Evolutionary conservation across 1,140 invertebrate genomes (phyloP).

Genomic region (Spodoptera frugiperda): DNA sequence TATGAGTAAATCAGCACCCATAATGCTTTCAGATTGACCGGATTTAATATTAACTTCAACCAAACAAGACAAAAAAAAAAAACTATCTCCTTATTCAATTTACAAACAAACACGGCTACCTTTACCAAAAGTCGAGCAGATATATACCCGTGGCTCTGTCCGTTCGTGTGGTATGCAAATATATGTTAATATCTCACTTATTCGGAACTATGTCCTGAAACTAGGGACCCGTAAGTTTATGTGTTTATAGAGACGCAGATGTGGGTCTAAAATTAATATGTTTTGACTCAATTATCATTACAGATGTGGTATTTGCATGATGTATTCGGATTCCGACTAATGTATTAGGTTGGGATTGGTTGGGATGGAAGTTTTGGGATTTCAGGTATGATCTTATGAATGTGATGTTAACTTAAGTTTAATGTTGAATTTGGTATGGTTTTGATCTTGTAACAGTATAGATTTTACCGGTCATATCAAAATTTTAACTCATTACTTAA

Average conservation of each 20-base stretch:
- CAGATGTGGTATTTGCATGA: constrained; percentile 32
- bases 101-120: constrained; percentile 2
- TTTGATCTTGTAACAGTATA: no score
- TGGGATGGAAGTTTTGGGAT: neutral
- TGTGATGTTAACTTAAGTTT: neutral
- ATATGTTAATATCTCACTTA: constrained; percentile 71
- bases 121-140: constrained; percentile 2
- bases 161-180: constrained; percentile 79
- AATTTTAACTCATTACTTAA: no score
- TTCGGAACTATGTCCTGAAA: constrained; percentile 68
- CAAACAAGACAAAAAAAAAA: no score
- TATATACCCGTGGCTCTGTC: constrained; percentile 38
- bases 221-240: constrained; percentile 66
- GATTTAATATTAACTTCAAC: no score
- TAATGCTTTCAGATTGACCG: no score
- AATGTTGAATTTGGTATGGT: no score
- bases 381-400: neutral
- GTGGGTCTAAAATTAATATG: constrained; percentile 77
- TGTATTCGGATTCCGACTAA: constrained; percentile 32
- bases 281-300: constrained; percentile 71
- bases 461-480: no score
- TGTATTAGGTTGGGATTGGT: constrained; percentile 20
- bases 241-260: constrained; percentile 74
- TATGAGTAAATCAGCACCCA: no score
- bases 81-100: neutral